These are phyloP conservation scores for Centrocercus urophasianus DNA, from an alignment of 2,113 vertebrate species.

Conservation along the genomic window DNA sequence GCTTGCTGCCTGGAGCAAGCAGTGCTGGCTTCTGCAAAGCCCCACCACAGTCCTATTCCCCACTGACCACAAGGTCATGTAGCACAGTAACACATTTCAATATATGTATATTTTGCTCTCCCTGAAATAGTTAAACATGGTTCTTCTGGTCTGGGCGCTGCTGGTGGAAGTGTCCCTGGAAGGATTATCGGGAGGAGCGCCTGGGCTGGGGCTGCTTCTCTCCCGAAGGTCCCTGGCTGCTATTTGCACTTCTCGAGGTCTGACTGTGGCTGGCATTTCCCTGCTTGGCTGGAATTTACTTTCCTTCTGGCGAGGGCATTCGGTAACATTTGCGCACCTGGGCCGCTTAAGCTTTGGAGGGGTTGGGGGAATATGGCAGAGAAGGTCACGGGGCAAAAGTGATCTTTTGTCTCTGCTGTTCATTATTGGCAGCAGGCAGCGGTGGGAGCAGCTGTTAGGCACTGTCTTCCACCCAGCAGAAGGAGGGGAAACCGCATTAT, in stretches of 20 bases:
- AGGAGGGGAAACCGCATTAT: neutral
- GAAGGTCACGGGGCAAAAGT: slow-evolving; percentile 56
- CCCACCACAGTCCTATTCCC: slow-evolving; percentile 14
- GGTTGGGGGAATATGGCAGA: neutral
- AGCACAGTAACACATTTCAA: neutral
- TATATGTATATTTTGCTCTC: neutral
- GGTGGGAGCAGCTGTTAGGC: neutral
- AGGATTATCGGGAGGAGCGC: slow-evolving; percentile 31
- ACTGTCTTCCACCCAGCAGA: neutral
- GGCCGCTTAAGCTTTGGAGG: slow-evolving; percentile 71
- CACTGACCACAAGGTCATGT: slow-evolving; percentile 47
- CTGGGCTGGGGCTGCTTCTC: neutral
- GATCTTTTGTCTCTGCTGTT: neutral
- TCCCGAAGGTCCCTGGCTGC: slow-evolving; percentile 45
- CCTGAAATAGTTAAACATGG: neutral
- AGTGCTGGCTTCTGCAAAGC: neutral
- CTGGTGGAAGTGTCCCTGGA: neutral
- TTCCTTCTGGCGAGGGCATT: slow-evolving; percentile 55
- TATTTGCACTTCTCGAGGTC: slow-evolving; percentile 79
- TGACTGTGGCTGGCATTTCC: slow-evolving; percentile 78
- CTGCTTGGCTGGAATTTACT: slow-evolving; percentile 76
- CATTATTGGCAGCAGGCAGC: neutral
- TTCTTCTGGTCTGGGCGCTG: neutral
- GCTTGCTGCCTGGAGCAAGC: neutral
- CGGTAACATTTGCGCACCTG: slow-evolving; percentile 83